phyloP scores from a whole-genome alignment of 1,140 invertebrate genomes.

The Hormaphis cornu region DNA sequence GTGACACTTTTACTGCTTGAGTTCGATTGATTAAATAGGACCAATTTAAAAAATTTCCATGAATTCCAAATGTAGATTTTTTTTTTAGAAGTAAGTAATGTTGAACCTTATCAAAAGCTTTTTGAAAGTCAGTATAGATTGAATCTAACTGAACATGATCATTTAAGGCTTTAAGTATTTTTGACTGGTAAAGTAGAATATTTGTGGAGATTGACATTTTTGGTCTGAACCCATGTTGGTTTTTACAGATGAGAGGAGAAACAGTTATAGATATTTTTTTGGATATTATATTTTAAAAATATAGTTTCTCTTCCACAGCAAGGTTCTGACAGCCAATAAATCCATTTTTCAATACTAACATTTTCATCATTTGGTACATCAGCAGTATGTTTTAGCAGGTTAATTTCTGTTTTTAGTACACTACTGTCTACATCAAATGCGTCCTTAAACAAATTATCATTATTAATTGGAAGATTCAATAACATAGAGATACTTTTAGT shows the following conservation, averaged over 20 bases:
- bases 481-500: background rate
- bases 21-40: background rate
- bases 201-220: background rate
- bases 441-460: background rate
- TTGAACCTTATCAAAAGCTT: background rate
- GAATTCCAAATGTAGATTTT: background rate
- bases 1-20: background rate
- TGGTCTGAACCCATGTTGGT: background rate
- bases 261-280: background rate
- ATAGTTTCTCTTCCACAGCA: background rate
- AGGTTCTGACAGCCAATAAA: background rate
- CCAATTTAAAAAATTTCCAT: background rate
- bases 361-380: background rate
- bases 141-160: background rate
- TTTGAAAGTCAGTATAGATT: background rate
- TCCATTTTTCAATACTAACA: background rate
- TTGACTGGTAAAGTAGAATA: background rate
- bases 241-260: background rate
- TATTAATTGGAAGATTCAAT: background rate
- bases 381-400: background rate
- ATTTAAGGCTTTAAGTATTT: background rate
- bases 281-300: background rate
- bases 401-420: background rate
- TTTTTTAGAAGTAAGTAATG: background rate
- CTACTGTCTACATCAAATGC: background rate